Percentiles rank a stretch among this genome's conserved stretches.
phyloP scores from a whole-genome alignment of 2,888 invertebrate species.

The Oscheius onirici region DNA sequence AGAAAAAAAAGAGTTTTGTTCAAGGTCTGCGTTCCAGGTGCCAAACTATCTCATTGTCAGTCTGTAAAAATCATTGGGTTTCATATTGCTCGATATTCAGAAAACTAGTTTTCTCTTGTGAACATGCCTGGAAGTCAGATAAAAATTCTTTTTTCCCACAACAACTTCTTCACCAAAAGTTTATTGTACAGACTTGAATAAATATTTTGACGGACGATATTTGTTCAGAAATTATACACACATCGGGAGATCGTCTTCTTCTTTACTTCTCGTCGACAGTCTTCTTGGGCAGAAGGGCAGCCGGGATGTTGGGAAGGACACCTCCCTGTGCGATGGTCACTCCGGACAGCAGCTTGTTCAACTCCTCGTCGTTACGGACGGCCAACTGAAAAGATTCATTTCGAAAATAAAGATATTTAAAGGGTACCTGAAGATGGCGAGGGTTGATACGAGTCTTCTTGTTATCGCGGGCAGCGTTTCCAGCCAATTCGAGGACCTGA shows the following conservation, averaged over 20 bases:
- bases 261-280: conserved; percentile 57
- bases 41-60: too few relatives aligned
- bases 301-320: conserved; percentile 76
- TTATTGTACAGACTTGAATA: too few relatives aligned
- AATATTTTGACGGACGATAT: background rate
- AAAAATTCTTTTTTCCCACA: background rate
- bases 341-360: conserved; percentile 73
- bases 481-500: conserved; percentile 45
- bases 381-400: conserved; percentile 62
- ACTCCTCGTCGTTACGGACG: conserved; percentile 69
- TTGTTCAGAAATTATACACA: background rate
- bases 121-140: too few relatives aligned
- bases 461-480: conserved; percentile 75
- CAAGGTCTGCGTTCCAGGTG: too few relatives aligned
- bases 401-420: background rate
- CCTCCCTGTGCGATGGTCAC: conserved; percentile 87
- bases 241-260: background rate
- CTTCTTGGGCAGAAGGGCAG: conserved; percentile 70
- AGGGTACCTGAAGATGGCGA: conserved; percentile 50
- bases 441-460: conserved; percentile 73
- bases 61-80: too few relatives aligned
- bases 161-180: too few relatives aligned
- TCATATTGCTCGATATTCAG: too few relatives aligned
- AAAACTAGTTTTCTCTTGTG: too few relatives aligned
- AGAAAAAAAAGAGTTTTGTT: too few relatives aligned